phyloP scores from a whole-genome alignment of 92 coral and sea anemone genomes.

The Micromussa lordhowensis region DNA sequence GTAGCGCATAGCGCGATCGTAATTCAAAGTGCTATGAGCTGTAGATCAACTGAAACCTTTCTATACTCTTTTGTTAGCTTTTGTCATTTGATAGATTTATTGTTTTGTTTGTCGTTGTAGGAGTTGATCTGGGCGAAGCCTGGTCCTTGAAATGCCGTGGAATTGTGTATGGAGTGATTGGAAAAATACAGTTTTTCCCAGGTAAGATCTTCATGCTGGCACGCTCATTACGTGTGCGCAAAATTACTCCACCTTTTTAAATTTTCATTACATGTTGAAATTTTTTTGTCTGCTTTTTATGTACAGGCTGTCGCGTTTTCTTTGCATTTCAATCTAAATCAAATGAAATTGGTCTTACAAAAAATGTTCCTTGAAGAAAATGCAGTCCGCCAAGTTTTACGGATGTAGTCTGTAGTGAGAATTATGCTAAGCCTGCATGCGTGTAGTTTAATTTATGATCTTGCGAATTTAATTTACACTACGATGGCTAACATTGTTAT shows the following conservation, averaged over 20 bases:
- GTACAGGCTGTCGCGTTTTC: background rate
- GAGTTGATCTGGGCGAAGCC: slow-evolving; percentile 81
- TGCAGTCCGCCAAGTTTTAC: background rate
- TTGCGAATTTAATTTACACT: background rate
- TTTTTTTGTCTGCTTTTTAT: background rate
- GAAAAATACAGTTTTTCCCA: slow-evolving; percentile 94
- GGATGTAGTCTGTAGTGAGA: no score
- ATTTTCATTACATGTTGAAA: slow-evolving; percentile 19
- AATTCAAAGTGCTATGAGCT: background rate
- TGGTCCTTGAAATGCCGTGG: slow-evolving; percentile 90
- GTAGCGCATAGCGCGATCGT: background rate
- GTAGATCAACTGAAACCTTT: background rate
- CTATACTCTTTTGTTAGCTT: background rate
- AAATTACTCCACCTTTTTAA: slow-evolving; percentile 25
- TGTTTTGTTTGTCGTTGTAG: slow-evolving; percentile 33
- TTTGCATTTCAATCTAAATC: background rate
- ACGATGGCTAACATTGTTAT: background rate
- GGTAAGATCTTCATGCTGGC: slow-evolving; percentile 69
- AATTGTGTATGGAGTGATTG: slow-evolving; percentile 88
- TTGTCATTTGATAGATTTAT: background rate
- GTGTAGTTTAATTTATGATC: background rate
- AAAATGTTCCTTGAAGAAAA: no score
- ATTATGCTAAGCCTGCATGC: no score
- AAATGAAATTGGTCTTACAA: background rate
- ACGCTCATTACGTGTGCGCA: background rate